Evolutionary conservation across 2,797 vertebrate species (phyloP), one percentile per base, ranked within the genome.

Genomic region (Dromococcyx pavoninus): DNA sequence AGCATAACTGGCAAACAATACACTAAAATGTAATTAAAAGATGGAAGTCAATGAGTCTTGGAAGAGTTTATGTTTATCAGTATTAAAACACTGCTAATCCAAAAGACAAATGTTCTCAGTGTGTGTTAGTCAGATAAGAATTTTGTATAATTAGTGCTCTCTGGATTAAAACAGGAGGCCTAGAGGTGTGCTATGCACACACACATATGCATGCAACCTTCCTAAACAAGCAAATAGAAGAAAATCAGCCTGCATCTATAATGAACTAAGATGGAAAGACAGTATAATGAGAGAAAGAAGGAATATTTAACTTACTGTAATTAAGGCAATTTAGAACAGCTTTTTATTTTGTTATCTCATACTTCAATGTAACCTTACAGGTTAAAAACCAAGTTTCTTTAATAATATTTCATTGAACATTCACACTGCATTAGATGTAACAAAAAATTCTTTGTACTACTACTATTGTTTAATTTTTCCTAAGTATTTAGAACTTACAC

Each of bases 61-160:
- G 92, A 97, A 97, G 69, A 94, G 71, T 96, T 97, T 96, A 77
- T 97, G 87, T 97, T 98, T 97, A 97, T 97, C 95, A 75, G 60
- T 91, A 88, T 96, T 97, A 95, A 91, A 97, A 87, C 92, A 91
- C 66, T 96, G 60, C 93, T 97, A 97, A 97, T 96, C 95, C 95
- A 88, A 85, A 95, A 96, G 84, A 97, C 92, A 96, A 97, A 97
- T 91, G 73, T 75, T 95, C 58, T 95, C 65, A 96, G 90, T 43
- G 37, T 97, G 97, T 88, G 66, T 96, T 96, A 96, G 72, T 96
- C 91, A 97, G 97, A 97, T 97, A 98, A 97, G 94, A 77, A 94
- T 95, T 97, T 93, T 69, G 86, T 94, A 91, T 98, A 97, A 98
- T 97, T 97, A 96, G 80, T 69, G 61, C 57, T 95, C 18, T 86